phyloP scores from a whole-genome alignment of 1,140 invertebrate species.

The Wiebesia pumilae region DNA sequence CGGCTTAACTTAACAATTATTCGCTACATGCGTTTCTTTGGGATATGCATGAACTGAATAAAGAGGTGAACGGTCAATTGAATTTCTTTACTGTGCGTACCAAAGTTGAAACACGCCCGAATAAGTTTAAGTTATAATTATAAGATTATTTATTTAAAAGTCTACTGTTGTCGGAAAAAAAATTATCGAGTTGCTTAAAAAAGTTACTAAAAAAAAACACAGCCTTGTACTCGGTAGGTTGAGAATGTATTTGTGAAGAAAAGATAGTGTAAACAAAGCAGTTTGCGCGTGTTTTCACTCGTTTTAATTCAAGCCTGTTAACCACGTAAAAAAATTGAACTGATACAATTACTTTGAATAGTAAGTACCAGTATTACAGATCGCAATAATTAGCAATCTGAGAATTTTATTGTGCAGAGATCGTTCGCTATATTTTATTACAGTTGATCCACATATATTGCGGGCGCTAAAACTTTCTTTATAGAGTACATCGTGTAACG shows the following conservation, averaged over 20 bases:
- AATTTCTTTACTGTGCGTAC: constrained; percentile 29
- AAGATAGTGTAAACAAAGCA: background rate
- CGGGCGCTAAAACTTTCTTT: background rate
- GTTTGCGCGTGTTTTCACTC: background rate
- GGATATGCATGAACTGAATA: background rate
- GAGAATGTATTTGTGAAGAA: background rate
- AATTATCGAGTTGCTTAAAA: constrained; percentile 30
- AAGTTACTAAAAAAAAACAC: too few species aligned
- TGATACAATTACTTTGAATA: background rate
- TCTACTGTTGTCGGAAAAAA: constrained; percentile 24
- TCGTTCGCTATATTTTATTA: constrained; percentile 24
- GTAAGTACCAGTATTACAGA: background rate
- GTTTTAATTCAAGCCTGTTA: background rate
- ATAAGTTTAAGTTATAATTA: constrained; percentile 3
- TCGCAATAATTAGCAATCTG: background rate
- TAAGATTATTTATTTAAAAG: constrained; percentile 31
- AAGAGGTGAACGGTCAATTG: background rate
- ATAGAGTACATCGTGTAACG: background rate
- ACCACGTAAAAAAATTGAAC: background rate
- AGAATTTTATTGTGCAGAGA: constrained; percentile 37
- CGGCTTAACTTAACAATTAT: background rate
- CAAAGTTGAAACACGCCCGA: constrained; percentile 36
- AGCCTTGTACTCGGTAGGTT: background rate
- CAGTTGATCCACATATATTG: background rate
- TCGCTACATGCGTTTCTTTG: background rate